These are phyloP conservation scores for Albula glossodonta DNA, from an alignment of 2,113 vertebrate genomes.

Conservation along the genomic window DNA sequence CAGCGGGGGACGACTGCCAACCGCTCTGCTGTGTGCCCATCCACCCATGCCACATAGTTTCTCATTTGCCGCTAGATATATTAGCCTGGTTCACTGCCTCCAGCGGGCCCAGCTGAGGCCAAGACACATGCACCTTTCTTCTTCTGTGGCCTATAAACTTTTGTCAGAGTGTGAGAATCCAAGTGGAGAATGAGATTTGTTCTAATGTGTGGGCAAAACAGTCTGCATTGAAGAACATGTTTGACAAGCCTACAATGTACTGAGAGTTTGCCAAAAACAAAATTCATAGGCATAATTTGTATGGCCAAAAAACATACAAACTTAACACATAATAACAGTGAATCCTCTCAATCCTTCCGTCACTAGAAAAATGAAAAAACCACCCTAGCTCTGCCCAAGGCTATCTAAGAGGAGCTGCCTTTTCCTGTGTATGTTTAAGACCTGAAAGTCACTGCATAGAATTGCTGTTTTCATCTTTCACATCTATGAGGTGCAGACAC, in stretches of 20 bases:
- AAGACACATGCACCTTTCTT: not conserved
- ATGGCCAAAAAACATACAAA: not conserved
- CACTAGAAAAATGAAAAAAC: not conserved
- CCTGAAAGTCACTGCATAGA: not conserved
- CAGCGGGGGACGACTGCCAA: not conserved
- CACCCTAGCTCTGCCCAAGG: not conserved
- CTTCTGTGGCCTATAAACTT: not conserved
- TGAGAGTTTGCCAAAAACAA: not conserved
- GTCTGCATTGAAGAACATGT: not conserved
- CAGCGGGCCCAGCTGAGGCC: not conserved
- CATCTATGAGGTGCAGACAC: not conserved
- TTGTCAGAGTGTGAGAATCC: not conserved
- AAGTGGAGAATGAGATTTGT: not conserved
- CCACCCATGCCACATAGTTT: no score
- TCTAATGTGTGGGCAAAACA: not conserved
- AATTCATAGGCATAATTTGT: not conserved
- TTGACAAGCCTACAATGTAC: not conserved
- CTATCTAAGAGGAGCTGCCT: not conserved
- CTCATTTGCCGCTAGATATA: not conserved
- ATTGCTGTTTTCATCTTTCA: not conserved
- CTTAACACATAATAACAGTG: not conserved
- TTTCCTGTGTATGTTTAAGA: not conserved
- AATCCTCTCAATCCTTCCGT: not conserved
- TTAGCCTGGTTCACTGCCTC: not conserved
- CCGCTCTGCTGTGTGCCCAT: not conserved